Evolutionary conservation across 2,113 vertebrate genomes (phyloP), one percentile per base, ranked within the genome.

Genomic region (Phalacrocorax pelagicus): DNA sequence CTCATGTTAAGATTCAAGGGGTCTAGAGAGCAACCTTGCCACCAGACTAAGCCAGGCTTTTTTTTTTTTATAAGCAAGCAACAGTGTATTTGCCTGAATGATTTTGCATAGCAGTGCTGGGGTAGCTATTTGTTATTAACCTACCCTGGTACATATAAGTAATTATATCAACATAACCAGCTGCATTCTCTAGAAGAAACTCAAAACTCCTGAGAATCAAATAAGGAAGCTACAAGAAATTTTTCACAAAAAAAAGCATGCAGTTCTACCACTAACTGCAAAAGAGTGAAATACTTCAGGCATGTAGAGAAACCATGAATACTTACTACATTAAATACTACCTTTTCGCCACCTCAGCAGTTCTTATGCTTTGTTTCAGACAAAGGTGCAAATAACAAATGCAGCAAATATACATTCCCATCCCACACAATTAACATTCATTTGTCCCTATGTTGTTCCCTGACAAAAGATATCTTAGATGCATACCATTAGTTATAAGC

Each of bases 31-130:
- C 73, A 92, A 84, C 81, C 47, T 24, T 74, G 32, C 34, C 86
- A 89, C 52, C 18, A 57, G 58, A 49, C 83, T 80, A 92, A 67
- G 34, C 52, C 5, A 59, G 47, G 73, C 40, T 66, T 91, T 91
- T 61, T 47, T 81, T 94, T 81, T 84, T 81, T 94, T 78, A 81
- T 59, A 74, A 89, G 89, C 86, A 95, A 86, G 93, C 78, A 46
- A 36, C 63, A 73, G 63, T 26, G 55, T 34, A 58, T 44, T 59
- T 81, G 72, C 69, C 83, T 63, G 91, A 88, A 40, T 61, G 65
- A 67, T 52, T 94, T 36, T 44, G 70, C 47, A 86, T 6, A 74
- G 81, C 26, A 81, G 36, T 34, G 47, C 51, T 74, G 44, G 26
- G 73, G 86, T 9, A 92, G 26, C 32, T 65, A 44, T 52, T 80